Evolutionary conservation across 2,797 vertebrate species (phyloP).

Genomic region (Epinephelus awoara): DNA sequence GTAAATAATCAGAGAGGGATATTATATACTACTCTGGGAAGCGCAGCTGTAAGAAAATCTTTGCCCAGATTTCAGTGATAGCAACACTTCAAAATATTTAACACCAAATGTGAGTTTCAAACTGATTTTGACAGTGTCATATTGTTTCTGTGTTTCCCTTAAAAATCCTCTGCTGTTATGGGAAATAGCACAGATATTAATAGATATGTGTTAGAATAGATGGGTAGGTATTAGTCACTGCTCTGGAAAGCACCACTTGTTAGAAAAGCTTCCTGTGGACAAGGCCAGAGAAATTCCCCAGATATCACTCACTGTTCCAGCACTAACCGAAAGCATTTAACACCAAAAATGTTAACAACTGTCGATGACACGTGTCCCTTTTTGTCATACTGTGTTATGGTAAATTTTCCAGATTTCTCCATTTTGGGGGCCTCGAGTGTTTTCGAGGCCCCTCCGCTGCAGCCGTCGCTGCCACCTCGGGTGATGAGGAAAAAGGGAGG

Average conservation of each 20-base stretch:
- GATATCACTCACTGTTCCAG: conserved; percentile 13
- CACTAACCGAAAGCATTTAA: conserved; percentile 32
- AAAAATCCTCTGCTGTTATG: not conserved
- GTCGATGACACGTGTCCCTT: not conserved
- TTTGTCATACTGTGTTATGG: not conserved
- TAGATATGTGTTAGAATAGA: conserved; percentile 27
- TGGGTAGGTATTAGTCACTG: conserved; percentile 5
- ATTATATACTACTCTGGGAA: not conserved
- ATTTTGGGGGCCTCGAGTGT: conserved; percentile 9
- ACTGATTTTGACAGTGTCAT: not conserved
- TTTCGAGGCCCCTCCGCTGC: conserved; percentile 17
- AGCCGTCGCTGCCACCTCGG: conserved; percentile 22
- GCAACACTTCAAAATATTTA: conserved; percentile 5
- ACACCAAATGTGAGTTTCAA: not conserved
- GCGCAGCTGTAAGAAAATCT: not conserved
- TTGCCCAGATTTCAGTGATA: conserved; percentile 9
- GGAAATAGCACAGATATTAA: conserved; percentile 38
- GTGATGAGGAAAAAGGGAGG: conserved; percentile 26
- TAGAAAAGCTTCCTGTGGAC: conserved; percentile 26
- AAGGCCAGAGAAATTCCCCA: conserved; percentile 14
- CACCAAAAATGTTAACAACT: not conserved
- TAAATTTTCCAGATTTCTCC: conserved; percentile 1
- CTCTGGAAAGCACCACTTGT: conserved; percentile 35
- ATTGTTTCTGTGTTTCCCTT: not conserved
- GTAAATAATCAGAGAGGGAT: conserved; percentile 17